These are phyloP conservation scores for Scolopax bukidnonensis DNA, from an alignment of 2,797 vertebrate genomes.

Conservation along the genomic window DNA sequence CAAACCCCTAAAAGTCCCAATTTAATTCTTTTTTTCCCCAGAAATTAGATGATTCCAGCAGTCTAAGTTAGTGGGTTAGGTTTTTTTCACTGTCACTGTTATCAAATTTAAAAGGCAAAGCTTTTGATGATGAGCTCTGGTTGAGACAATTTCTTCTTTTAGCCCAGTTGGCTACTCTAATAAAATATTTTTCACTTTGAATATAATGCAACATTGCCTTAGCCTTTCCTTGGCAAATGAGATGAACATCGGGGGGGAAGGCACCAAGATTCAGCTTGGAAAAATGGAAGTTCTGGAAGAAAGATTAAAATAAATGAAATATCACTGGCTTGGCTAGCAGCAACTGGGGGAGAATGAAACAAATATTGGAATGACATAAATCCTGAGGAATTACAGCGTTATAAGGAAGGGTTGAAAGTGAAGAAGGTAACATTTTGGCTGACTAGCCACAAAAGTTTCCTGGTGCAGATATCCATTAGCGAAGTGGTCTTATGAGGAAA, in stretches of 20 bases:
- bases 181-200: neutral
- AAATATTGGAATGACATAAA: conserved; percentile 70
- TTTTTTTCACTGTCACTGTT: neutral
- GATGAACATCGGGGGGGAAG: neutral
- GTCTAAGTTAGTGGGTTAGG: neutral
- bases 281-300: conserved; percentile 67
- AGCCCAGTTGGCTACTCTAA: neutral
- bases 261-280: conserved; percentile 45
- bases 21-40: neutral
- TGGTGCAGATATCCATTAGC: conserved; percentile 44
- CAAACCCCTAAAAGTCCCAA: neutral
- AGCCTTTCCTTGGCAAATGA: conserved; percentile 28
- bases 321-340: conserved; percentile 62
- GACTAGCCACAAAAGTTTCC: conserved; percentile 57
- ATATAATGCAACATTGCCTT: neutral
- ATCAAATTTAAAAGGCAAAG: neutral
- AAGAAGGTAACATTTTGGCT: conserved; percentile 68
- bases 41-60: neutral
- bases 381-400: conserved; percentile 59
- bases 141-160: neutral
- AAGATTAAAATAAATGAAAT: conserved; percentile 70
- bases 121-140: neutral
- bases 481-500: conserved; percentile 2
- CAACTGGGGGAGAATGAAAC: conserved; percentile 47
- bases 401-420: conserved; percentile 50